Evolutionary conservation across 2,113 vertebrate genomes (phyloP).

Genomic region (Gymnorhina tibicen): DNA sequence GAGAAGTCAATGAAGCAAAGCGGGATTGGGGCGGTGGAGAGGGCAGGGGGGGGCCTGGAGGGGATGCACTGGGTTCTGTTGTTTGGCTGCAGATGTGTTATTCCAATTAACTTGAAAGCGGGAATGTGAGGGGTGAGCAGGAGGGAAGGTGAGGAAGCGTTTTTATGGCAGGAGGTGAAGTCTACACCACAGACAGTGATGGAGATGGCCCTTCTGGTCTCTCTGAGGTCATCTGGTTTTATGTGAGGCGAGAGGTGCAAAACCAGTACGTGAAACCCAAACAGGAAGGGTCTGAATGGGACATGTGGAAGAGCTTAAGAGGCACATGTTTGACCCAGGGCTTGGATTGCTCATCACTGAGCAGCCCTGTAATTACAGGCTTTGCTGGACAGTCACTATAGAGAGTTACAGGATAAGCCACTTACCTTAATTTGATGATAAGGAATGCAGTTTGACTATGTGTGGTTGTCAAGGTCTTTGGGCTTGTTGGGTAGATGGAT

Average conservation of each 20-base stretch:
- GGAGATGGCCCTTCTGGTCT: neutral
- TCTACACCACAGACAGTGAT: neutral
- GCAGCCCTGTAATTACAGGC: neutral
- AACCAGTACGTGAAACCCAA: neutral
- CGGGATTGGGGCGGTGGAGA: neutral
- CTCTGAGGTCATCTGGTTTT: conserved; percentile 46
- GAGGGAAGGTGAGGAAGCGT: neutral
- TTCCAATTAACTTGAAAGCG: conserved; percentile 35
- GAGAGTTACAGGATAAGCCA: neutral
- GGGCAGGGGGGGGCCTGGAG: neutral
- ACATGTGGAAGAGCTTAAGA: conserved; percentile 57
- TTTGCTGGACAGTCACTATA: neutral
- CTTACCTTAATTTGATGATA: neutral
- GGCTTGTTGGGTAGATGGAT: neutral
- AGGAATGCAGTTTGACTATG: neutral
- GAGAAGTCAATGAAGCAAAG: conserved; percentile 41
- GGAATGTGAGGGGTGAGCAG: neutral
- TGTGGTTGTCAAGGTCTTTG: neutral
- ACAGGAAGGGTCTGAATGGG: conserved; percentile 51
- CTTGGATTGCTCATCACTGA: neutral
- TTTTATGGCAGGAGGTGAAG: conserved; percentile 30
- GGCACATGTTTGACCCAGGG: neutral
- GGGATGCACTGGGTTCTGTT: neutral
- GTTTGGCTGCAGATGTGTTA: conserved; percentile 34
- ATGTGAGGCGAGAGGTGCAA: conserved; percentile 16